Conservation (phyloP, 2,113 vertebrate species). For the Mobula birostris region DNA sequence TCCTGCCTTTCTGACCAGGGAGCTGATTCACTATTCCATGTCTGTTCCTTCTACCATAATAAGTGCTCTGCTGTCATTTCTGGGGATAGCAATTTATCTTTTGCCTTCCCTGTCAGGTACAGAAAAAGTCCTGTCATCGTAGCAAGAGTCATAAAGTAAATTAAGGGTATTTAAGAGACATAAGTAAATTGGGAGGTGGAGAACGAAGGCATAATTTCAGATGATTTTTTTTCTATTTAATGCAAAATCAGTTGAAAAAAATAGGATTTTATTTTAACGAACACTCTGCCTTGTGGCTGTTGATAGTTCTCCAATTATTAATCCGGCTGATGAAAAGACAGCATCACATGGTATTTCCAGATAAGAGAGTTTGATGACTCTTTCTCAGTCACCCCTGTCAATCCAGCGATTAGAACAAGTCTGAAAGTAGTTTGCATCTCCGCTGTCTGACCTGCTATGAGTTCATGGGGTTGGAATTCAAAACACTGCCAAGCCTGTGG, state of each 20-base stretch:
- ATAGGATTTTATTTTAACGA: background rate
- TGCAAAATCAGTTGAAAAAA: background rate
- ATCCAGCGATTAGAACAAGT: constrained; percentile 62
- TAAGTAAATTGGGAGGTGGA: background rate
- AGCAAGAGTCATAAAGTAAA: no score
- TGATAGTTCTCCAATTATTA: background rate
- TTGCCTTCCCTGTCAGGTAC: background rate
- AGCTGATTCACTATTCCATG: background rate
- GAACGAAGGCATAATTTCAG: background rate
- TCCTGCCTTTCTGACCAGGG: no score
- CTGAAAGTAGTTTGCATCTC: constrained; percentile 59
- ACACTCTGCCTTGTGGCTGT: background rate
- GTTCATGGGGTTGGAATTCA: constrained; percentile 86
- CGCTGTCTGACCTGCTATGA: constrained; percentile 68
- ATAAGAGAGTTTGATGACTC: constrained; percentile 46
- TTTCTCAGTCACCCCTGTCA: constrained; percentile 64
- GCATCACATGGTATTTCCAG: constrained; percentile 50
- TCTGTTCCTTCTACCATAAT: background rate
- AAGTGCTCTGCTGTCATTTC: background rate
- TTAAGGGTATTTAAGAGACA: no score
- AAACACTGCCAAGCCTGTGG: constrained; percentile 89
- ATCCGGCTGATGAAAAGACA: constrained; percentile 35
- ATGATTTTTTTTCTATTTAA: background rate
- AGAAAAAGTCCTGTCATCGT: background rate
- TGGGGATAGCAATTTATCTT: background rate